These are phyloP conservation scores for Lampris incognitus DNA, from an alignment of 2,113 vertebrate genomes.

Conservation along the genomic window DNA sequence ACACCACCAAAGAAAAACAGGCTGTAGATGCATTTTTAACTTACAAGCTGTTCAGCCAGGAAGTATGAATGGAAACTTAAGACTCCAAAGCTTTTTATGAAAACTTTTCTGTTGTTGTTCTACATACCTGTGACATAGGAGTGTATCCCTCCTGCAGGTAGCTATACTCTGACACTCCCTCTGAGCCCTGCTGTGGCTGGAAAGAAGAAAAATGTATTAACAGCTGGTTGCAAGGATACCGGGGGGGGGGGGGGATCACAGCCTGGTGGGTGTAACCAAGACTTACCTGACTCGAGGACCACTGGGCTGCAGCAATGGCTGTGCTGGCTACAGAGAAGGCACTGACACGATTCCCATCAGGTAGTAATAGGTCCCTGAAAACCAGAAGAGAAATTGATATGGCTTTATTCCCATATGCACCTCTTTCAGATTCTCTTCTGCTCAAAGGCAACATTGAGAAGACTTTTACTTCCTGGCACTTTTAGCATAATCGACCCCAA, in stretches of 20 bases:
- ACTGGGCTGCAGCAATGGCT: constrained; percentile 98
- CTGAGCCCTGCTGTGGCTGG: constrained; percentile 89
- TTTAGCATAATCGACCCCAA: constrained; percentile 98
- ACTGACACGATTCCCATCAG: constrained; percentile 95
- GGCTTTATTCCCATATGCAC: not conserved
- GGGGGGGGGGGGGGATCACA: not conserved
- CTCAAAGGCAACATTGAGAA: not conserved
- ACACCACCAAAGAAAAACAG: no score
- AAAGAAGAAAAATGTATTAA: constrained; percentile 18
- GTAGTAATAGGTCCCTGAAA: constrained; percentile 91
- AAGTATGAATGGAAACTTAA: not conserved
- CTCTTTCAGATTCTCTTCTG: not conserved
- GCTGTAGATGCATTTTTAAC: no score
- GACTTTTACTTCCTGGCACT: constrained; percentile 96
- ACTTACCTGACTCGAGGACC: constrained; percentile 96
- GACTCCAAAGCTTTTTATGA: not conserved
- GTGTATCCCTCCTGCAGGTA: constrained; percentile 92
- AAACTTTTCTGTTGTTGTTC: not conserved
- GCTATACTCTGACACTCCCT: constrained; percentile 89
- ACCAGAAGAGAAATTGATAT: not conserved
- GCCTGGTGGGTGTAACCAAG: not conserved
- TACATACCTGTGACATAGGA: constrained; percentile 88
- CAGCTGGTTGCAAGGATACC: not conserved
- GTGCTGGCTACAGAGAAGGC: constrained; percentile 98
- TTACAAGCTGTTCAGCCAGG: no score